phyloP scores from a whole-genome alignment of 2,888 invertebrate genomes.

The Polydrusus cervinus region DNA sequence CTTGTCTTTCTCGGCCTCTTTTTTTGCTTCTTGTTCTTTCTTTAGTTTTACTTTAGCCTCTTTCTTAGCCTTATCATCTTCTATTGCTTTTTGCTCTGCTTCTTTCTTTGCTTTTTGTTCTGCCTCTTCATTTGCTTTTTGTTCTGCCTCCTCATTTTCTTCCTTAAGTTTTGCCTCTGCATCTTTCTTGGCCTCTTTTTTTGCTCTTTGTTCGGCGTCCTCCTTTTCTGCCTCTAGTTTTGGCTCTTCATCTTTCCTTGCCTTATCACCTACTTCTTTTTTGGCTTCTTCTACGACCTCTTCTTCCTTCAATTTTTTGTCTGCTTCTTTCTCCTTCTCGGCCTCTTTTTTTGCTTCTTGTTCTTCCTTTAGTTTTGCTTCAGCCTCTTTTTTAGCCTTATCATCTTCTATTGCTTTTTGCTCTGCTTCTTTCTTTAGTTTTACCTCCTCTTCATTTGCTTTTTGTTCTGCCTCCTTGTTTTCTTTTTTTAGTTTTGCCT shows the following conservation, averaged over 20 bases:
- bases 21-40: slow-evolving; percentile 54
- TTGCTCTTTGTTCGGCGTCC: slow-evolving; percentile 27
- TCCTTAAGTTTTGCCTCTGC: slow-evolving; percentile 33
- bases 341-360: slow-evolving; percentile 28
- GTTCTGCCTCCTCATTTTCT: slow-evolving; percentile 32
- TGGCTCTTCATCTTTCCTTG: slow-evolving; percentile 55
- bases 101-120: slow-evolving; percentile 61
- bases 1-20: too few species aligned
- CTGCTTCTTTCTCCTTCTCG: slow-evolving; percentile 47
- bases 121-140: slow-evolving; percentile 60
- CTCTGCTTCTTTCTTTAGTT: slow-evolving; percentile 38
- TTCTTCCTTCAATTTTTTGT: slow-evolving; percentile 30
- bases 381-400: slow-evolving; percentile 52
- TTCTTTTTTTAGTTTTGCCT: slow-evolving; percentile 41
- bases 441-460: slow-evolving; percentile 41
- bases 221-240: slow-evolving; percentile 57
- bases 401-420: slow-evolving; percentile 31
- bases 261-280: slow-evolving; percentile 43
- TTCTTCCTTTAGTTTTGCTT: slow-evolving; percentile 57
- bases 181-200: slow-evolving; percentile 49
- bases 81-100: slow-evolving; percentile 52
- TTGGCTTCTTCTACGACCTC: slow-evolving; percentile 61
- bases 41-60: slow-evolving; percentile 55
- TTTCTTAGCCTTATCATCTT: slow-evolving; percentile 47
- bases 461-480: slow-evolving; percentile 27